Evolutionary conservation across 2,888 invertebrate genomes (phyloP).

Genomic region (Drosophila mimica): DNA sequence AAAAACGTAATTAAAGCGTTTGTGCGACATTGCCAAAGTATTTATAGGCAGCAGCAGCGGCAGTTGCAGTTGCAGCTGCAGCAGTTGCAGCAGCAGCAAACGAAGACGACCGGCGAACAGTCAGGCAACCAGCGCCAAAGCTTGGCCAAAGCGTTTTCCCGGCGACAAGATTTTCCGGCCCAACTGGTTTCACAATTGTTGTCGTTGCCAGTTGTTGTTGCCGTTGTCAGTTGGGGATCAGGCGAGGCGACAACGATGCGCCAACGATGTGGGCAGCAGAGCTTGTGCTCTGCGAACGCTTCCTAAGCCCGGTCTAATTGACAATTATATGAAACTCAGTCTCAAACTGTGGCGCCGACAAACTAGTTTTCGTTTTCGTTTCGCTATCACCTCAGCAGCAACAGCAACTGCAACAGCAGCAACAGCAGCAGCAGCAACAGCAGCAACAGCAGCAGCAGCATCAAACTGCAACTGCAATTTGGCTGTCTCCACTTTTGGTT

Average conservation of each 20-base stretch:
- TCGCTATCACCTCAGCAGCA: slow-evolving; percentile 38
- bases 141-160: slow-evolving; percentile 65
- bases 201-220: slow-evolving; percentile 26
- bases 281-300: slow-evolving; percentile 32
- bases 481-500: slow-evolving; percentile 71
- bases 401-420: background rate
- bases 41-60: slow-evolving; percentile 69
- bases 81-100: slow-evolving; percentile 34
- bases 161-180: slow-evolving; percentile 77
- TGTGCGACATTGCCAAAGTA: slow-evolving; percentile 74
- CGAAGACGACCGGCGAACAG: slow-evolving; percentile 61
- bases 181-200: slow-evolving; percentile 68
- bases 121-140: background rate
- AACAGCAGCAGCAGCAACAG: slow-evolving; percentile 4
- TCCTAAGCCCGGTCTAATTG: slow-evolving; percentile 74
- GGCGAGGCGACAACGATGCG: slow-evolving; percentile 41
- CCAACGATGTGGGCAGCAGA: slow-evolving; percentile 34
- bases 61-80: background rate
- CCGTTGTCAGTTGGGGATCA: slow-evolving; percentile 35
- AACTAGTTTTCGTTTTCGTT: slow-evolving; percentile 56
- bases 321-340: slow-evolving; percentile 61
- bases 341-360: slow-evolving; percentile 26
- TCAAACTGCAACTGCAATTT: slow-evolving; percentile 24
- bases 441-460: slow-evolving; percentile 5
- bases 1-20: slow-evolving; percentile 83